A percentile compares a stretch with the other conserved stretches of the same genome.
Conservation (phyloP, 1,140 invertebrate genomes). For the Capitella teleta region DNA sequence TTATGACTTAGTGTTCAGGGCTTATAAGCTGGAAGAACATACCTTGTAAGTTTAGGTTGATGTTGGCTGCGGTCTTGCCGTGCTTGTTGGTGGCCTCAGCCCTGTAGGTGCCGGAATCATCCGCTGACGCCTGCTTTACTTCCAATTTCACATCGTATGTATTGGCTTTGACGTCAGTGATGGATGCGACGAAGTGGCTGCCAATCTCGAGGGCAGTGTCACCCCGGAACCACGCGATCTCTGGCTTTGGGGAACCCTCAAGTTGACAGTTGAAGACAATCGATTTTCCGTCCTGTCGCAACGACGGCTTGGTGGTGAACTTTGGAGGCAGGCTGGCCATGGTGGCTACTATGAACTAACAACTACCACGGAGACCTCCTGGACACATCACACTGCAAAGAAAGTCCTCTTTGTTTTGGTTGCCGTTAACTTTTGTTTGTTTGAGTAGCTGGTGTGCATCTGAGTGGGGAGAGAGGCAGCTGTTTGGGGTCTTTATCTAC, state of each 20-base stretch:
- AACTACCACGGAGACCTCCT: neutral
- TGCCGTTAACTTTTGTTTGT: neutral
- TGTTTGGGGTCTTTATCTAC: no score
- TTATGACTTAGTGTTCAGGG: no score
- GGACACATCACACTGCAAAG: slow-evolving; percentile 12
- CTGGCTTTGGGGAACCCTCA: slow-evolving; percentile 36
- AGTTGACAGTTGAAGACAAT: slow-evolving; percentile 37
- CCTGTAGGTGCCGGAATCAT: slow-evolving; percentile 92
- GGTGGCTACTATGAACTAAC: slow-evolving; percentile 12
- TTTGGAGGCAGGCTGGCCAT: slow-evolving; percentile 51
- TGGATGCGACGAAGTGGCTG: neutral
- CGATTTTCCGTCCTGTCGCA: slow-evolving; percentile 65
- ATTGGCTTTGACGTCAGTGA: neutral
- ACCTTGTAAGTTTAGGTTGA: slow-evolving; percentile 91
- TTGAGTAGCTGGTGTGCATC: neutral
- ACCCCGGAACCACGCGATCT: slow-evolving; percentile 35
- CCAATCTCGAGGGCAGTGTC: slow-evolving; percentile 16
- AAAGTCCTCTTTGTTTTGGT: neutral
- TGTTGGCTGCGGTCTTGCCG: slow-evolving; percentile 93
- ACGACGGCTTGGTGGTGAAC: slow-evolving; percentile 86
- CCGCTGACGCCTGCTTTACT: slow-evolving; percentile 87
- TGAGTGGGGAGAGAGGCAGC: neutral
- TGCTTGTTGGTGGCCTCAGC: slow-evolving; percentile 95
- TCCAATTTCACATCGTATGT: slow-evolving; percentile 14
- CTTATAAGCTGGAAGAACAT: no score